Evolutionary conservation across 2,797 vertebrate species (phyloP), one percentile per base, ranked within the genome.

Genomic region (Loris lydekkerianus): DNA sequence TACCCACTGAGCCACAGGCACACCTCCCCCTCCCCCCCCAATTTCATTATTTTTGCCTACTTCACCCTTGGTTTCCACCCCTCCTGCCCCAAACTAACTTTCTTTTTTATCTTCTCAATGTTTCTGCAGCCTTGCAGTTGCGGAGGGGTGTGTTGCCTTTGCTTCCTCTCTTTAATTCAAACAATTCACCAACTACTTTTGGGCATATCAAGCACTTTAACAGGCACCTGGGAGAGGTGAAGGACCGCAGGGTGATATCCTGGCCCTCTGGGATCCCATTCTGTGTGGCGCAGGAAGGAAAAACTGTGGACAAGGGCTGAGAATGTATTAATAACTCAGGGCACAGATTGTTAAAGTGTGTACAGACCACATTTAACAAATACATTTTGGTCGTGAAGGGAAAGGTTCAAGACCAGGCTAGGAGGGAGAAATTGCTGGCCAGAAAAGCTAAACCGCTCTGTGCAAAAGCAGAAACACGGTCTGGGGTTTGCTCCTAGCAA

Each of bases 31-130:
- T 2, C 34, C 34, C 14, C 3, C 14, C 49, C 49, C 14, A 37
- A 76, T 53, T 86, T 84, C 10, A 40, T 40, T 91, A 76, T 90
- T 90, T 95, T 89, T 89, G 63, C 46, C 86, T 90, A 80, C 29
- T 49, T 60, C 18, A 43, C 43, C 65, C 53, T 93, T 49, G 81
- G 7, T 73, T 56, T 77, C 46, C 13, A 17, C 14, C 53, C 3
- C 31, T 25, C 27, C 23, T 65, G 1, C 34, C 70, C 93, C 21
- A 81, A 56, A 31, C 60, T 20, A 21, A 77, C 34, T 81, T 89
- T 37, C 27, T 53, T 61, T 88, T 93, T 92, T 60, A 20, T 67
- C 81, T 89, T 93, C 53, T 90, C n/a, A 37, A 56, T 46, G 82
- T 80, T 82, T 76, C 46, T 2, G 43, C 18, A 34, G 70, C 31